phyloP scores from a whole-genome alignment of 2,113 vertebrate species.

The Agapornis roseicollis region DNA sequence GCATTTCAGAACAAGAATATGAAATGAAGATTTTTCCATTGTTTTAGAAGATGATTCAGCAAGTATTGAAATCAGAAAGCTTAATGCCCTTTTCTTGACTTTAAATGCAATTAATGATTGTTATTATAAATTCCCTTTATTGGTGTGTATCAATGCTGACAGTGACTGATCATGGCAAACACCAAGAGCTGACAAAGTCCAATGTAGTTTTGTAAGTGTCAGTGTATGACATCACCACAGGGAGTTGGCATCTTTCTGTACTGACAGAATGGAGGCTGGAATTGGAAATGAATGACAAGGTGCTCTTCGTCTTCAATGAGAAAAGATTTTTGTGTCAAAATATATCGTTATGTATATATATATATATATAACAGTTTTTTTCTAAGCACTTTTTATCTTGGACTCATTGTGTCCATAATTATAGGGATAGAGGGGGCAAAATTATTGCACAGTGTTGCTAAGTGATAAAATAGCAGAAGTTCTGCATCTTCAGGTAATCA shows the following conservation, averaged over 20 bases:
- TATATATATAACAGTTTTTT: constrained; percentile 71
- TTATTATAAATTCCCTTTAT: constrained; percentile 25
- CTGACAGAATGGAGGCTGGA: constrained; percentile 50
- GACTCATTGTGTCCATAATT: constrained; percentile 66
- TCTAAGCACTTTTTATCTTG: constrained; percentile 55
- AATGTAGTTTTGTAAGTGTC: constrained; percentile 31
- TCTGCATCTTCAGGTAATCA: constrained; percentile 10
- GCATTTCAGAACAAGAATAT: constrained; percentile 1
- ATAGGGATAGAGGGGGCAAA: not conserved
- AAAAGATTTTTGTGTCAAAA: constrained; percentile 73
- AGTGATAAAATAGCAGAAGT: constrained; percentile 63
- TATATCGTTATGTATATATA: too few species aligned
- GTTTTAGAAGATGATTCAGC: constrained; percentile 19
- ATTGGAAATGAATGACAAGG: constrained; percentile 72
- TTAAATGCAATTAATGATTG: not conserved
- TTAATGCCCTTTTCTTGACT: not conserved
- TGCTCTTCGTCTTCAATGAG: constrained; percentile 67
- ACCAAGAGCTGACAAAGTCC: not conserved
- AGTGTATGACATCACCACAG: constrained; percentile 13
- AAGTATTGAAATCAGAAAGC: not conserved
- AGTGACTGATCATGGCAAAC: not conserved
- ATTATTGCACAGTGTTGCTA: constrained; percentile 54
- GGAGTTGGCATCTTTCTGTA: constrained; percentile 28
- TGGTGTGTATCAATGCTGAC: not conserved
- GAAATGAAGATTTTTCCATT: not conserved